Percentiles rank a stretch among this genome's conserved stretches.
phyloP scores from a whole-genome alignment of 2,888 invertebrate genomes.

The Ormyrus pomaceus region DNA sequence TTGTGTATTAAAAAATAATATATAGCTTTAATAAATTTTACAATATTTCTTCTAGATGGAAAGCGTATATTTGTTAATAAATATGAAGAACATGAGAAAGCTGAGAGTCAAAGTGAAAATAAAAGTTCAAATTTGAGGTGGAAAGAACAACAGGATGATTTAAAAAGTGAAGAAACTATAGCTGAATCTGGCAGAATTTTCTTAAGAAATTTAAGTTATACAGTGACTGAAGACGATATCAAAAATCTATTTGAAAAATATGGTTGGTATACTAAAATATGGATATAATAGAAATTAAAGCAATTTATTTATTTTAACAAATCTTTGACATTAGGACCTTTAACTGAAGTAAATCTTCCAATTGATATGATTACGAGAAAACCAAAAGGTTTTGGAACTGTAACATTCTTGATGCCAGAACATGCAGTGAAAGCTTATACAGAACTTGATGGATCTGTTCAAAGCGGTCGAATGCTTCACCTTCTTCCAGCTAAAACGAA shows the following conservation, averaged over 20 bases:
- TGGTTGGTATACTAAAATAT: constrained; percentile 77
- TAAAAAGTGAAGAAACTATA: constrained; percentile 86
- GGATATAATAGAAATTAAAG: background rate
- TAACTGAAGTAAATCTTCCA: constrained; percentile 92
- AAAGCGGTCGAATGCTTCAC: constrained; percentile 95
- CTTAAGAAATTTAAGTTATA: constrained; percentile 92
- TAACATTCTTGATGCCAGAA: constrained; percentile 96
- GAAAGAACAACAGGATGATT: constrained; percentile 80
- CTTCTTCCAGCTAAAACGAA: constrained; percentile 90
- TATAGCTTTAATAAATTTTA: constrained; percentile 21
- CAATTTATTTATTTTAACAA: constrained; percentile 15
- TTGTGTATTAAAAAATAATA: constrained; percentile 30
- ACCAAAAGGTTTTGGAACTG: constrained; percentile 94
- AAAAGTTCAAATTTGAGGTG: constrained; percentile 76
- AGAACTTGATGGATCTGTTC: constrained; percentile 92
- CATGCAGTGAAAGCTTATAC: constrained; percentile 93
- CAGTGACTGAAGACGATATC: constrained; percentile 90
- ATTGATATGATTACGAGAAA: constrained; percentile 89
- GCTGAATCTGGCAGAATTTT: constrained; percentile 95
- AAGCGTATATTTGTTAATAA: constrained; percentile 79
- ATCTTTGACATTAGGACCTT: constrained; percentile 79
- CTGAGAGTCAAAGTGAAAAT: constrained; percentile 57
- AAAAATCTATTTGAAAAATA: constrained; percentile 88
- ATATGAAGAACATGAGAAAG: constrained; percentile 76
- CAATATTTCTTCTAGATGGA: constrained; percentile 76